These are phyloP conservation scores for Emydura subglobosa DNA, from an alignment of 2,113 vertebrate genomes.

Conservation along the genomic window DNA sequence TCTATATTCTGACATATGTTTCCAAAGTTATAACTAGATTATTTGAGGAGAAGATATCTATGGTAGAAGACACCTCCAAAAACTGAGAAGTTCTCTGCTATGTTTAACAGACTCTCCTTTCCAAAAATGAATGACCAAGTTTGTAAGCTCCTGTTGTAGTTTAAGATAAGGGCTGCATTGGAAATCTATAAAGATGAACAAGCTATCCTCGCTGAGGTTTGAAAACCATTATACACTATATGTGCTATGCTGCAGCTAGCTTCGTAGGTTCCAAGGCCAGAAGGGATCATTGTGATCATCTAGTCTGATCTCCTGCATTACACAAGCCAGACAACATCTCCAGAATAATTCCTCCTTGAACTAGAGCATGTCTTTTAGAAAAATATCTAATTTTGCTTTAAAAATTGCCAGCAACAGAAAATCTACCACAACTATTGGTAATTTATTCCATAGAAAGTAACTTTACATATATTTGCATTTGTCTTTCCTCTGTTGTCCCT, in stretches of 20 bases:
- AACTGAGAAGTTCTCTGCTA: background rate
- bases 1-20: background rate
- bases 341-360: background rate
- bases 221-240: fast-evolving
- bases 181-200: background rate
- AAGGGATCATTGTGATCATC: background rate
- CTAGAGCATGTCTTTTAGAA: background rate
- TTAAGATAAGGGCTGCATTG: background rate
- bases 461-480: background rate
- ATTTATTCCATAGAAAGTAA: background rate
- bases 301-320: background rate
- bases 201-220: background rate
- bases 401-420: background rate
- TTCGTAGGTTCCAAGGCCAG: background rate
- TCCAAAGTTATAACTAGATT: background rate
- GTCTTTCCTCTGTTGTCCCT: background rate
- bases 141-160: background rate
- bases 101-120: background rate
- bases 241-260: background rate
- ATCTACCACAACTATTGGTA: background rate
- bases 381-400: background rate
- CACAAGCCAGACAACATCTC: background rate
- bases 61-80: background rate
- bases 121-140: background rate
- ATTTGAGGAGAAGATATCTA: background rate